These are phyloP conservation scores for Acleris cristana DNA, from an alignment of 2,888 invertebrate genomes.

Conservation along the genomic window DNA sequence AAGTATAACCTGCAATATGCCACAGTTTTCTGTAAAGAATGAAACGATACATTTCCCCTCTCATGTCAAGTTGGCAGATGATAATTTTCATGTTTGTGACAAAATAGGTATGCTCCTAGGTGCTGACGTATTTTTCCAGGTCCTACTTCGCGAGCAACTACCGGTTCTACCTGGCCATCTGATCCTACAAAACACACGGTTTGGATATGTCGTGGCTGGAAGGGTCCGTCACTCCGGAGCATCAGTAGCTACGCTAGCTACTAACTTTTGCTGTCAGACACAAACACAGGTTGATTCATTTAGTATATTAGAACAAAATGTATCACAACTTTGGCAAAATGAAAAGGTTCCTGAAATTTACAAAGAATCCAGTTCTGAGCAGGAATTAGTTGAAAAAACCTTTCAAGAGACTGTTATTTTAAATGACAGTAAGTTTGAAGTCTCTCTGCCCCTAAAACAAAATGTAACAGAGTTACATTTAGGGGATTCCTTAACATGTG, in stretches of 20 bases:
- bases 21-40: too few relatives aligned
- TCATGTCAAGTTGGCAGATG: too few relatives aligned
- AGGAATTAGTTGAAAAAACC: slow-evolving; percentile 1
- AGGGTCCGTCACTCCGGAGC: neutral
- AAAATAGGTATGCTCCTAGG: too few relatives aligned
- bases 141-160: too few relatives aligned
- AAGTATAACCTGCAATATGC: too few relatives aligned
- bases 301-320: too few relatives aligned
- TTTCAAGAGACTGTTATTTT: slow-evolving; percentile 4
- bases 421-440: slow-evolving; percentile 2
- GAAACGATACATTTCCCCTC: too few relatives aligned
- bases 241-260: neutral
- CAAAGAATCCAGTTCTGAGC: slow-evolving; percentile 3
- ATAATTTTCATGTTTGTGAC: too few relatives aligned
- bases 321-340: slow-evolving; percentile 11
- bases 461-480: neutral
- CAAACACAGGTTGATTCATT: too few relatives aligned
- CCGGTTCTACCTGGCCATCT: neutral
- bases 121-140: too few relatives aligned
- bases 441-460: slow-evolving; percentile 5
- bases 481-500: too few relatives aligned
- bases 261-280: slow-evolving; percentile 8
- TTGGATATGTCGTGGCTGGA: slow-evolving; percentile 13
- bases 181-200: slow-evolving; percentile 9
- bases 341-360: slow-evolving; percentile 10